These are phyloP conservation scores for Micromesistius poutassou DNA, from an alignment of 2,797 vertebrate species.

Conservation along the genomic window DNA sequence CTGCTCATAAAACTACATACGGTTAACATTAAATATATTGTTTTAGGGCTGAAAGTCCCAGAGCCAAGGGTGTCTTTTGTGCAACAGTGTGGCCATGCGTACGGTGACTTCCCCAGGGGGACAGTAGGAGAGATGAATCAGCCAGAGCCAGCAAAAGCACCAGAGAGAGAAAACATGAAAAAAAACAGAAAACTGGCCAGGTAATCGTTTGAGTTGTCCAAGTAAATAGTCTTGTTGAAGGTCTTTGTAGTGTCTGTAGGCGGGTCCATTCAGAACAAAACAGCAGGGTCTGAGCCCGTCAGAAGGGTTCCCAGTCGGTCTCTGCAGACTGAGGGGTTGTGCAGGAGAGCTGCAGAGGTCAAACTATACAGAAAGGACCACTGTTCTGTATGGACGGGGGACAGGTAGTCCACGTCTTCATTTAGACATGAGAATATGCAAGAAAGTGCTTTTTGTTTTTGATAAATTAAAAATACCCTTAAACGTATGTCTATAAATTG, in stretches of 20 bases:
- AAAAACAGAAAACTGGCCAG: background rate
- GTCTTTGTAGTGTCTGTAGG: background rate
- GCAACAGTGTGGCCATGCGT: conserved; percentile 34
- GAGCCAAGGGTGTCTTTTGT: conserved; percentile 45
- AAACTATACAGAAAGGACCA: background rate
- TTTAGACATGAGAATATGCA: background rate
- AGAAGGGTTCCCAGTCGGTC: background rate
- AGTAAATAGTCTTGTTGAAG: background rate
- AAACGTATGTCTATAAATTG: too few relatives aligned
- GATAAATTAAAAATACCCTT: too few relatives aligned
- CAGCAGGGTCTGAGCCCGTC: background rate
- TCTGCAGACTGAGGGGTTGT: background rate
- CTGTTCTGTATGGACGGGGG: background rate
- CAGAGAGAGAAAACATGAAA: background rate
- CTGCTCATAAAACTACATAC: background rate
- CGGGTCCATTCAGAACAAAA: background rate
- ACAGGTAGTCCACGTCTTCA: background rate
- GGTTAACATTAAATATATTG: background rate
- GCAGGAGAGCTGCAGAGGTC: background rate
- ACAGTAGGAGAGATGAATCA: background rate
- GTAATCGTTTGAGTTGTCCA: background rate
- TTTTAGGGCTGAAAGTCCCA: conserved; percentile 12
- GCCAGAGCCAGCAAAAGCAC: conserved; percentile 3
- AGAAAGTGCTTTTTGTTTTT: background rate
- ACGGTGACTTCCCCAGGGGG: background rate